Percentiles rank a stretch among this genome's conserved stretches.
These are phyloP conservation scores for Netelia virgata DNA, from an alignment of 2,888 invertebrate species.

Conservation along the genomic window DNA sequence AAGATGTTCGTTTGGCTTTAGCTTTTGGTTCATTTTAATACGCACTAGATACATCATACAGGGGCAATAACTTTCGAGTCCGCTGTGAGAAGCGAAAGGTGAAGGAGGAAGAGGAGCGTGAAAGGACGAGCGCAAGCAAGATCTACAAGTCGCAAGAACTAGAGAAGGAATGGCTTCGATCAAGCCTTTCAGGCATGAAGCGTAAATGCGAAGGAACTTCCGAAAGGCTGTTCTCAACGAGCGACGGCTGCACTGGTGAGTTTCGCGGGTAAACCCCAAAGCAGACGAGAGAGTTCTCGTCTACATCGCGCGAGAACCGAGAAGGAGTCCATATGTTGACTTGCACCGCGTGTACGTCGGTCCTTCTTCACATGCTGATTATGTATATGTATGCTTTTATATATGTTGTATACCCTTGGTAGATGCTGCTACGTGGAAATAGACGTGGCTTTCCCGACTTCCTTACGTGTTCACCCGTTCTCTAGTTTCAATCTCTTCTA, in stretches of 20 bases:
- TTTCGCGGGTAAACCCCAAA: constrained; percentile 55
- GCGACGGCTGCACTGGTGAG: constrained; percentile 12
- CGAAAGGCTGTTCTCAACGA: constrained; percentile 43
- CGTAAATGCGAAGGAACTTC: constrained; percentile 57
- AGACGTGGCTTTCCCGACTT: constrained; percentile 47
- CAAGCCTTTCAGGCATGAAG: constrained; percentile 64
- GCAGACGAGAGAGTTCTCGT: constrained; percentile 33
- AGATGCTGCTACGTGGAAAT: constrained; percentile 41
- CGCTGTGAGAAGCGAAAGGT: constrained; percentile 21
- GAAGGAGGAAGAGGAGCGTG: constrained; percentile 6
- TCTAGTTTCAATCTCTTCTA: constrained; percentile 14
- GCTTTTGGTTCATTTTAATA: constrained; percentile 32
- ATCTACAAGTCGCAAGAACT: constrained; percentile 55
- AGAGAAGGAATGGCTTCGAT: constrained; percentile 50
- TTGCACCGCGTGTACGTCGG: constrained; percentile 21
- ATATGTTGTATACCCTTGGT: constrained; percentile 25
- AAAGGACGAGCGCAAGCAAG: constrained; percentile 34
- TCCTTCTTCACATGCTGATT: constrained; percentile 38
- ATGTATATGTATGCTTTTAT: constrained; percentile 8
- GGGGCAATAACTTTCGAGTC: constrained; percentile 20
- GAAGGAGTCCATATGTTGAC: constrained; percentile 39
- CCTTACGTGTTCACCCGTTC: constrained; percentile 44
- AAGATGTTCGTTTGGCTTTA: constrained; percentile 18
- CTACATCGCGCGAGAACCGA: constrained; percentile 18
- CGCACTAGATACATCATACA: constrained; percentile 16